Evolutionary conservation across 2,888 invertebrate species (phyloP).

Genomic region (Syrista parreyssii): DNA sequence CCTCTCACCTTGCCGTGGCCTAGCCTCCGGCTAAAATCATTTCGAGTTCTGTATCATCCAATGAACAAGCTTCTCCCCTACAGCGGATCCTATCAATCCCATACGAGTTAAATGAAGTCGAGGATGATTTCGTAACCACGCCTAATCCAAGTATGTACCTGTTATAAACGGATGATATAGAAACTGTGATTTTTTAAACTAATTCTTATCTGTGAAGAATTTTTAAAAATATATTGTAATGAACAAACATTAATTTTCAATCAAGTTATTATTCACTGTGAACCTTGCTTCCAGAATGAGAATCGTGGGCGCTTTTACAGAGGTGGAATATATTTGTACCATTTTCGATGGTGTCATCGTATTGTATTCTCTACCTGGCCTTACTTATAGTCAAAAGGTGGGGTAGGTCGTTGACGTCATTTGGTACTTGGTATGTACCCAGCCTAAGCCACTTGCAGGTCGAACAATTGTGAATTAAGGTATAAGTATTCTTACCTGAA

Average conservation of each 20-base stretch:
- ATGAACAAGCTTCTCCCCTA: conserved; percentile 34
- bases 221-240: neutral
- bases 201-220: neutral
- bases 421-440: neutral
- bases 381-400: neutral
- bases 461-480: neutral
- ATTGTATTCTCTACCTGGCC: neutral
- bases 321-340: neutral
- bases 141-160: neutral
- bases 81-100: neutral
- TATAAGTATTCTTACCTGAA: neutral
- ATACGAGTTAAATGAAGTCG: neutral
- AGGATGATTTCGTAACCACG: neutral
- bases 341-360: neutral
- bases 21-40: conserved; percentile 57
- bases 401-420: neutral
- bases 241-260: neutral
- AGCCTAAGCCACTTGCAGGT: neutral
- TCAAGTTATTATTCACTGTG: neutral
- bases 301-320: neutral
- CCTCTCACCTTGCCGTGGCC: conserved; percentile 63
- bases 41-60: conserved; percentile 46
- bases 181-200: neutral
- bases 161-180: neutral
- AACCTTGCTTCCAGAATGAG: neutral